Conservation (phyloP, 2,888 invertebrate species). For the Colletes collaris region DNA sequence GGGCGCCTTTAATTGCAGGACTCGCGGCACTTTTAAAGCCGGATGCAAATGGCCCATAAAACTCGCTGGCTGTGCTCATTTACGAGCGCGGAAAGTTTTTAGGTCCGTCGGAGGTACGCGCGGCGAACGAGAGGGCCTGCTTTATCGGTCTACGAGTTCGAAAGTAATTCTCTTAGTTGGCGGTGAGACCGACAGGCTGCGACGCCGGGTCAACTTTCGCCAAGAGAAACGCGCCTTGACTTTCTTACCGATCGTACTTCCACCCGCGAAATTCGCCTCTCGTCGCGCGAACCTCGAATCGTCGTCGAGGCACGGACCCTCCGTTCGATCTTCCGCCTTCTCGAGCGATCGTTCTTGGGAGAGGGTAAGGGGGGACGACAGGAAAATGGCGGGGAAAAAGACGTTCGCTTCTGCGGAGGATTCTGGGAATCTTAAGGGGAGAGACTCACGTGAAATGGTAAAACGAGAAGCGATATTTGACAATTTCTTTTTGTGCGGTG, state of each 20-base stretch:
- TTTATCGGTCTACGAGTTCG: conserved; percentile 78
- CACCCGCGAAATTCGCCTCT: neutral
- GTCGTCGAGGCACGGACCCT: neutral
- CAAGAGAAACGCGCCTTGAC: conserved; percentile 1
- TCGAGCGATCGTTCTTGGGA: neutral
- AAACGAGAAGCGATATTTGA: no score
- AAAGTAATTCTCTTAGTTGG: conserved; percentile 78
- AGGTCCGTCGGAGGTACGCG: conserved; percentile 46
- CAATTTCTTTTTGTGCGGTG: no score
- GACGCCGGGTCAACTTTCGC: conserved; percentile 45
- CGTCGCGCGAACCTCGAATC: conserved; percentile 1
- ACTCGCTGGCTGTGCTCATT: conserved; percentile 71
- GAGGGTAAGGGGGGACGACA: no score
- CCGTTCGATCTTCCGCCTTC: neutral
- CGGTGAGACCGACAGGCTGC: conserved; percentile 70
- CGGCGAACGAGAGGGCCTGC: conserved; percentile 71
- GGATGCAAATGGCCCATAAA: conserved; percentile 82
- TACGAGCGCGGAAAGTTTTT: conserved; percentile 75
- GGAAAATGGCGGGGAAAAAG: no score
- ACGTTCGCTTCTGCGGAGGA: no score
- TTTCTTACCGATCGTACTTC: conserved; percentile 57
- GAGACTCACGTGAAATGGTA: no score
- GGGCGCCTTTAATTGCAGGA: conserved; percentile 79
- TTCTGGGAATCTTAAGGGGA: no score
- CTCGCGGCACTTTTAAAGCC: conserved; percentile 78